Evolutionary conservation across 2,888 invertebrate genomes (phyloP).

Genomic region (Hololepta plana): DNA sequence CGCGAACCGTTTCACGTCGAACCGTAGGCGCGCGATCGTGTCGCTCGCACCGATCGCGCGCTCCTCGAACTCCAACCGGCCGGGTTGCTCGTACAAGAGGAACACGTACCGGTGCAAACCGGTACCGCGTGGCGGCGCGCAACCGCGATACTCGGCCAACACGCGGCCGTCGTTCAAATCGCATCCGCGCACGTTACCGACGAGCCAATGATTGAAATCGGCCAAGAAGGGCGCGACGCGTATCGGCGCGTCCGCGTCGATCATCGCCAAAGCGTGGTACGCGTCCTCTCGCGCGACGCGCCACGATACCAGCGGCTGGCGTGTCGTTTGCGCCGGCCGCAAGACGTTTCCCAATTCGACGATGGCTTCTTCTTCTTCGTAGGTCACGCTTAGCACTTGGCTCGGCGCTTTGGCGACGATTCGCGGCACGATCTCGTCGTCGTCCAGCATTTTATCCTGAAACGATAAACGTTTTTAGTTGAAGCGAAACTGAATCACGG

Average conservation of each 20-base stretch:
- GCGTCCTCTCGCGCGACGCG: slow-evolving; percentile 13
- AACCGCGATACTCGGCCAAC: slow-evolving; percentile 44
- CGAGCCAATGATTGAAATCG: slow-evolving; percentile 65
- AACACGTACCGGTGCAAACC: slow-evolving; percentile 59
- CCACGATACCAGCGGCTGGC: slow-evolving; percentile 17
- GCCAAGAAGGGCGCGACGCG: slow-evolving; percentile 45
- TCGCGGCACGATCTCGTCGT: slow-evolving; percentile 13
- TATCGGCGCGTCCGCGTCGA: slow-evolving; percentile 62
- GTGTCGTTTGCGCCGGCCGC: slow-evolving; percentile 15
- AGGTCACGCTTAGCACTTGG: slow-evolving; percentile 9
- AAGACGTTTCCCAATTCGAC: slow-evolving; percentile 14
- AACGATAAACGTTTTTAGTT: slow-evolving; percentile 4
- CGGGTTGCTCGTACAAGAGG: slow-evolving; percentile 28
- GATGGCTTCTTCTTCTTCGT: slow-evolving; percentile 8
- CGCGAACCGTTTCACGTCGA: slow-evolving; percentile 12
- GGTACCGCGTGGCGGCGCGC: slow-evolving; percentile 53
- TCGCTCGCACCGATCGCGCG: slow-evolving; percentile 15
- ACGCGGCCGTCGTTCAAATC: slow-evolving; percentile 39
- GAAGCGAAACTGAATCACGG: too few relatives aligned
- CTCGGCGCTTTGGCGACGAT: slow-evolving; percentile 11
- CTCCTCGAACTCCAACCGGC: slow-evolving; percentile 16
- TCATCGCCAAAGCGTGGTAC: slow-evolving; percentile 27
- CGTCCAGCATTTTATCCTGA: too few relatives aligned
- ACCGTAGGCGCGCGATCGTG: slow-evolving; percentile 12
- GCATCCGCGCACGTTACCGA: slow-evolving; percentile 51